These are phyloP conservation scores for Colostygia pectinataria DNA, from an alignment of 2,888 invertebrate genomes.

Conservation along the genomic window DNA sequence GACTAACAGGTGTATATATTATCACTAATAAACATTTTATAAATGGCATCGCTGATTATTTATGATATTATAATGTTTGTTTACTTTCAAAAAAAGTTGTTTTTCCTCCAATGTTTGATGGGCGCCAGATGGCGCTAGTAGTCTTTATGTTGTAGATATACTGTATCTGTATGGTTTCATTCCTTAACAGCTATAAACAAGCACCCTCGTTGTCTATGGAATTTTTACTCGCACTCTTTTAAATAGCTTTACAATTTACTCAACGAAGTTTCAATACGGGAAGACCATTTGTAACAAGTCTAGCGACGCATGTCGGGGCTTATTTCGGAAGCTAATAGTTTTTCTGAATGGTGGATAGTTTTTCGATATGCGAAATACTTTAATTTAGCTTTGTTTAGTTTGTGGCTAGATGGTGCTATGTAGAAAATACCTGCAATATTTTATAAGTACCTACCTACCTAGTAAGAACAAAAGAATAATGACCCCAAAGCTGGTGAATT, in stretches of 20 bases:
- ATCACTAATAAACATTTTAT: constrained; percentile 47
- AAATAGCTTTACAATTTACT: constrained; percentile 57
- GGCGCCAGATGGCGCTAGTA: constrained; percentile 74
- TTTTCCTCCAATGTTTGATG: constrained; percentile 73
- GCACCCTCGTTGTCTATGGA: constrained; percentile 64
- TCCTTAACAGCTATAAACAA: constrained; percentile 71
- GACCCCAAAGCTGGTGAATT: too few relatives aligned
- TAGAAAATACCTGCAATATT: too few relatives aligned
- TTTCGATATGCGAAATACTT: too few relatives aligned
- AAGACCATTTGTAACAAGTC: too few relatives aligned
- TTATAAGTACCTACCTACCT: too few relatives aligned
- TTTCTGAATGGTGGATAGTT: too few relatives aligned
- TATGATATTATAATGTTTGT: constrained; percentile 64
- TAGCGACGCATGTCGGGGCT: too few relatives aligned
- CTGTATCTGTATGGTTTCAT: constrained; percentile 71
- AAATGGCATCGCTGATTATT: constrained; percentile 64
- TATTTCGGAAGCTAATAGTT: too few relatives aligned
- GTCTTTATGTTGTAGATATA: constrained; percentile 56
- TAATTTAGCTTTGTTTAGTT: too few relatives aligned
- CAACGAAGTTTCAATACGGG: constrained; percentile 56
- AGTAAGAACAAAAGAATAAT: too few relatives aligned
- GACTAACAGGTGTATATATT: constrained; percentile 6
- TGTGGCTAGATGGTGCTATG: too few relatives aligned
- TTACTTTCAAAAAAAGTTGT: constrained; percentile 75
- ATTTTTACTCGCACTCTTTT: constrained; percentile 64